Evolutionary conservation across 2,797 vertebrate species (phyloP).

Genomic region (Peromyscus melanophrys): DNA sequence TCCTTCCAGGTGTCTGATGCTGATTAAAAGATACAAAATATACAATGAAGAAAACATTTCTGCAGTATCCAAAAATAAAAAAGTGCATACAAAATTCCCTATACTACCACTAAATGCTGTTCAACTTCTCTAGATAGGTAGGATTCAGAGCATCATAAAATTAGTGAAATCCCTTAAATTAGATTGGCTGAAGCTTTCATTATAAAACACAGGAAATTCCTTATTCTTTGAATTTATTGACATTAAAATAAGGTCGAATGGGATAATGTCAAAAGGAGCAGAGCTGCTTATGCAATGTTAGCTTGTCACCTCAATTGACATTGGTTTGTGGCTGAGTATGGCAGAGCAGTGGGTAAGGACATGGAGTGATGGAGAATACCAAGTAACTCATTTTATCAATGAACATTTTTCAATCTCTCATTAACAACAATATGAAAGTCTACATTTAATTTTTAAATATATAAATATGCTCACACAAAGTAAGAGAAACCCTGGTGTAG

Average conservation of each 20-base stretch:
- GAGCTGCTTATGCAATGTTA: background rate
- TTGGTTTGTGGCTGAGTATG: background rate
- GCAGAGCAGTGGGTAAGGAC: background rate
- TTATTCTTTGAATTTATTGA: background rate
- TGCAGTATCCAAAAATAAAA: background rate
- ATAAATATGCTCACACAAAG: background rate
- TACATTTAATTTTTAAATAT: background rate
- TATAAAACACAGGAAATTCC: background rate
- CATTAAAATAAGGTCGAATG: background rate
- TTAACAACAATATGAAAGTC: conserved; percentile 8
- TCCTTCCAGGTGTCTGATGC: background rate
- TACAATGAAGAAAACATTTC: background rate
- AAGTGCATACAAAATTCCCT: background rate
- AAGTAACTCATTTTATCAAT: background rate
- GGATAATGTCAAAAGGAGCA: background rate
- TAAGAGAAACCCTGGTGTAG: background rate
- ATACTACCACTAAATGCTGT: background rate
- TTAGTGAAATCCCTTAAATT: background rate
- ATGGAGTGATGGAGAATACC: background rate
- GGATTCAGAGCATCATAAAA: background rate
- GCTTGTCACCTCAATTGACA: background rate
- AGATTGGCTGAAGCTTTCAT: background rate
- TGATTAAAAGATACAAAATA: background rate
- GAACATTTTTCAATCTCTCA: background rate
- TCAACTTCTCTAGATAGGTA: background rate